Conservation (phyloP, 2,888 invertebrate species). For the Drosophila nr. fundita region DNA sequence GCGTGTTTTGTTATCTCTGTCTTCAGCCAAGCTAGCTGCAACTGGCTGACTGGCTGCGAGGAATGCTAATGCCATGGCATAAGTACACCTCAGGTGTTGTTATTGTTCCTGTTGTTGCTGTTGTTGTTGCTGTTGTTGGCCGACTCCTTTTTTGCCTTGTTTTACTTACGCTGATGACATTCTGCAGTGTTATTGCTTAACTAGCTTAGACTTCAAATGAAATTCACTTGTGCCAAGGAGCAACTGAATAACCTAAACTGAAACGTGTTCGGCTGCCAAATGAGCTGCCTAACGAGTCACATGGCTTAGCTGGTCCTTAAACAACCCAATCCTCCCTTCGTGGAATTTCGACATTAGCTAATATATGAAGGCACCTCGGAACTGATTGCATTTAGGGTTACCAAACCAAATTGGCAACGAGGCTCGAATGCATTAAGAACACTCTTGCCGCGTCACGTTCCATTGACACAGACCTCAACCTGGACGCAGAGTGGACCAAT, state of each 20-base stretch:
- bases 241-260: background rate
- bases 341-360: conserved; percentile 36
- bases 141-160: conserved; percentile 23
- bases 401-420: conserved; percentile 24
- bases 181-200: conserved; percentile 69
- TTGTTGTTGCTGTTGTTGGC: conserved; percentile 39
- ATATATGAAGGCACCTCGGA: conserved; percentile 69
- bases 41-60: conserved; percentile 63
- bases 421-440: conserved; percentile 62
- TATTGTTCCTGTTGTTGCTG: conserved; percentile 35
- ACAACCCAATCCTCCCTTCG: background rate
- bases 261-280: conserved; percentile 73
- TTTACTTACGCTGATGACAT: conserved; percentile 66
- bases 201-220: conserved; percentile 66
- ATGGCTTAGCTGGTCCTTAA: conserved; percentile 44
- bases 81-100: conserved; percentile 75
- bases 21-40: background rate
- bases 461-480: conserved; percentile 38
- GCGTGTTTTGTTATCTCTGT: conserved; percentile 74
- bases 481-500: conserved; percentile 3
- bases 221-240: conserved; percentile 40
- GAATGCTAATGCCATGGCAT: conserved; percentile 74
- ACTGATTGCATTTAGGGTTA: conserved; percentile 65
- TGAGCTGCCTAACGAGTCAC: conserved; percentile 60
- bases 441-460: conserved; percentile 70